Conservation (phyloP, 53 echinoderm and acorn worm species). For the Luidia sarsii region DNA sequence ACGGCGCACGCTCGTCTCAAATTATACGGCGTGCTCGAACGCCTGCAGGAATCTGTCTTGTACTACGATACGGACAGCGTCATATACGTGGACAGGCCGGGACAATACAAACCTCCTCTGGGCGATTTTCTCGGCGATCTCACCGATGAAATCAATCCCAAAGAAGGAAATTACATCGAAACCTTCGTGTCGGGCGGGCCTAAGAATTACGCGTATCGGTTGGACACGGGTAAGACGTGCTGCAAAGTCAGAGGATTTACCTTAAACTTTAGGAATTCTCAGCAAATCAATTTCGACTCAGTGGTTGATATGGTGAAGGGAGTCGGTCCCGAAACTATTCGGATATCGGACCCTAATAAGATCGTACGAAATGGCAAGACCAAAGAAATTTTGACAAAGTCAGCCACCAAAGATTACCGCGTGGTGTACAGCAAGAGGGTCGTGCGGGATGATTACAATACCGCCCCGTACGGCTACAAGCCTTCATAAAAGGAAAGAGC, state of each 20-base stretch:
- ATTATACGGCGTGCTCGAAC: constrained; percentile 33
- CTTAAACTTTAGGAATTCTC: constrained; percentile 46
- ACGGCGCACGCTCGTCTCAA: constrained; percentile 31
- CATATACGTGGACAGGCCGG: constrained; percentile 47
- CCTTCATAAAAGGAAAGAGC: background rate
- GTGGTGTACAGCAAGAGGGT: constrained; percentile 72
- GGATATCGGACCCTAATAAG: constrained; percentile 17
- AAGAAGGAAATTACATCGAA: constrained; percentile 64
- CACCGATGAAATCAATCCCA: constrained; percentile 60
- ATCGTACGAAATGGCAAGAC: constrained; percentile 34
- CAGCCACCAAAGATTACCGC: constrained; percentile 58
- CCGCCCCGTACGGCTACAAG: constrained; percentile 60
- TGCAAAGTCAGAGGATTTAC: constrained; percentile 75
- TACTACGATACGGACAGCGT: constrained; percentile 67
- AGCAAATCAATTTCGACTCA: constrained; percentile 62
- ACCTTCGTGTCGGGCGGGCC: constrained; percentile 66
- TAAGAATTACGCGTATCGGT: constrained; percentile 64
- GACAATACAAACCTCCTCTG: constrained; percentile 44
- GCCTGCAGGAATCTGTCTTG: constrained; percentile 22
- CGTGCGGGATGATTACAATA: constrained; percentile 38
- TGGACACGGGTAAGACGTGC: constrained; percentile 61
- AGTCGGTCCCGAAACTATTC: background rate
- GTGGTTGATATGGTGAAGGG: constrained; percentile 57
- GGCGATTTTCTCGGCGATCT: constrained; percentile 63
- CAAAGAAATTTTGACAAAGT: constrained; percentile 30